Evolutionary conservation across 2,113 vertebrate genomes (phyloP).

Genomic region (Scophthalmus maximus): DNA sequence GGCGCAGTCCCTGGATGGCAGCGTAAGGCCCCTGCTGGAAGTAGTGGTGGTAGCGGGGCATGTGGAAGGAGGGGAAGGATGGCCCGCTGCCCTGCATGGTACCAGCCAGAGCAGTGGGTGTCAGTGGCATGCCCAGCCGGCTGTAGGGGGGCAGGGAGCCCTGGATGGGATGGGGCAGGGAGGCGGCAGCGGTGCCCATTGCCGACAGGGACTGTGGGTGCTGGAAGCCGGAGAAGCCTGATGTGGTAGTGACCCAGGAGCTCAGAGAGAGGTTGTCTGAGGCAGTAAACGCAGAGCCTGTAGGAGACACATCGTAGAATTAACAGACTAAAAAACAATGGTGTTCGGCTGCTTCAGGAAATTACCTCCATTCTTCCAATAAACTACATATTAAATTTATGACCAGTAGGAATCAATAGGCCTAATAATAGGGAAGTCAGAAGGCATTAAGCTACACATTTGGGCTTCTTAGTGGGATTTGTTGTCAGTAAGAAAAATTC

Average conservation of each 20-base stretch:
- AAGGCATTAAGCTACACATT: not conserved
- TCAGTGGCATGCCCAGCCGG: conserved; percentile 93
- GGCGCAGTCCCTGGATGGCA: conserved; percentile 97
- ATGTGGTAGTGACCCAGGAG: conserved; percentile 95
- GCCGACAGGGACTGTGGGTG: conserved; percentile 93
- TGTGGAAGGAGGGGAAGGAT: conserved; percentile 97
- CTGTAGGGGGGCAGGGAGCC: conserved; percentile 94
- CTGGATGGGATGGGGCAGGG: conserved; percentile 94
- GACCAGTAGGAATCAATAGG: not conserved
- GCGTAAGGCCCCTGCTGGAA: conserved; percentile 99
- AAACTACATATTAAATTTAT: not conserved
- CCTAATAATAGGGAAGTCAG: not conserved
- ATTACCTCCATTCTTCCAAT: not conserved
- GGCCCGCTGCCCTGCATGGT: conserved; percentile 95
- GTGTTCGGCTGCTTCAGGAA: no score
- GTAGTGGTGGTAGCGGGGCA: conserved; percentile 98
- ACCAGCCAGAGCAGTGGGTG: conserved; percentile 89
- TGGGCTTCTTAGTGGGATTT: not conserved
- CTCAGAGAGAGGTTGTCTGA: conserved; percentile 96
- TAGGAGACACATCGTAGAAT: conserved; percentile 6
- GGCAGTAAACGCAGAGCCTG: conserved; percentile 95
- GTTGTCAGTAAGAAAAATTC: not conserved
- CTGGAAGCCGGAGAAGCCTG: conserved; percentile 94
- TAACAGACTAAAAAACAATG: not conserved
- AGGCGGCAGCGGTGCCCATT: conserved; percentile 86